These are phyloP conservation scores for Syrphus vitripennis DNA, from an alignment of 2,888 invertebrate species.

Conservation along the genomic window DNA sequence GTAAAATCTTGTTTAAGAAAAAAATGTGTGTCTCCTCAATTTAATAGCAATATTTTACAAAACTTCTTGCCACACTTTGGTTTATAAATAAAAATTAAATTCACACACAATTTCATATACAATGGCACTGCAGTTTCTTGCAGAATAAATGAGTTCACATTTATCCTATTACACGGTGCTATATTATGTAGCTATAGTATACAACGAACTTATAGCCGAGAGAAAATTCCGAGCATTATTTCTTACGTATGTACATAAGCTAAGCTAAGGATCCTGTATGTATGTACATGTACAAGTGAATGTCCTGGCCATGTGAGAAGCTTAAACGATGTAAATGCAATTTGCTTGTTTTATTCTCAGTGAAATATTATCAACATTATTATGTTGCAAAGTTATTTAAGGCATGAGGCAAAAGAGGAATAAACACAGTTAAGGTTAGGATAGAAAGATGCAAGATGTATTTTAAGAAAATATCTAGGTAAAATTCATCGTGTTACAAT, in stretches of 20 bases:
- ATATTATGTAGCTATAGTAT: not conserved
- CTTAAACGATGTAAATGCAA: conserved; percentile 35
- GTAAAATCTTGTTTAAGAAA: too few relatives aligned
- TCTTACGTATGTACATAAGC: not conserved
- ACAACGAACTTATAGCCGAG: not conserved
- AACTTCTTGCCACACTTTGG: not conserved
- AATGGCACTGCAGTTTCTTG: conserved; percentile 18
- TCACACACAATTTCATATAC: conserved; percentile 34
- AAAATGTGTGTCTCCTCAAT: too few relatives aligned
- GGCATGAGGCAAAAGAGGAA: not conserved
- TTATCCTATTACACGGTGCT: conserved; percentile 24
- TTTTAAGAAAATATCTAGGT: not conserved
- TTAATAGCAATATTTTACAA: not conserved
- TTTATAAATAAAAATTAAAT: conserved; percentile 22
- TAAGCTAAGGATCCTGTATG: not conserved
- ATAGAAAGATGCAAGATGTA: not conserved
- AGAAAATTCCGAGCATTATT: conserved; percentile 6
- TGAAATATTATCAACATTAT: conserved; percentile 32
- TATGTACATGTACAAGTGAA: not conserved
- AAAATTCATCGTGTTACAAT: not conserved
- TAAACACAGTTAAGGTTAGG: not conserved
- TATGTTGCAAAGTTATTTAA: conserved; percentile 32
- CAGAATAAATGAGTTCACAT: conserved; percentile 33
- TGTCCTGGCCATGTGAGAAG: conserved; percentile 15
- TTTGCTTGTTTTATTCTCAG: conserved; percentile 24